Base-by-base conservation (phyloP, 1,140 invertebrate genomes). In the Drosophila saltans region DNA sequence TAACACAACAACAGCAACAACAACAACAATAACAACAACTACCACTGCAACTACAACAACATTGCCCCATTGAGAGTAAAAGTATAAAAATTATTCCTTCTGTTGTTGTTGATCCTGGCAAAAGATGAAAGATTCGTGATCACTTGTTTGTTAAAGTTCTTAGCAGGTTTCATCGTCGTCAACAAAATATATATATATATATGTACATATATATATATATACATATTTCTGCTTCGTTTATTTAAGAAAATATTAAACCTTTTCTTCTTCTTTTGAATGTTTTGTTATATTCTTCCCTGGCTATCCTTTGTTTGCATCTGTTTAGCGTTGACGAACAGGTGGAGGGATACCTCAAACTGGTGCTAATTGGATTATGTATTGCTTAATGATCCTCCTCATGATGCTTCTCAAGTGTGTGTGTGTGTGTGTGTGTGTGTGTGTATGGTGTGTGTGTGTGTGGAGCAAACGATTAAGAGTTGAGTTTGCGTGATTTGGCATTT, bases 311-410 rank as follows among this genome's bases (percentile, higher is more conserved):
- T 80, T 76, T 76, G 66, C 74, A 80, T 77, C 74, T 73, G 74
- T 69, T 80, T 77, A 73, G 69, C 66, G 61, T 45, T 69, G 45
- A 11, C 41, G 55, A 80, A 88, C 84, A 89, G 83, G 83, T 88
- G 77, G 66, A 78, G 84, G 78, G 78, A 78, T 72, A 67, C 75
- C 63, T 36, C 41, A 33, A 28, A 41, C 26, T 43, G 41, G 70
- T 78, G 84, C 84, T 88, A 88, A 88, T 88, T 88, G 83, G 83
- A 89, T 88, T 88, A 84, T 78, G 77, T 80, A 69, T 78, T 88
- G 84, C 80, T 78, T 89, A 89, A 88, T 88, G 77, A 88, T 80
- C 83, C 80, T 82, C 69, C 28, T 30, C 28, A 30, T 30, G 28
- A 21, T 48, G 21, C 63, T 40, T 48, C 59, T 61, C 33, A 64